phyloP scores from a whole-genome alignment of 2,888 invertebrate species.

The Cheilosia scutellata region DNA sequence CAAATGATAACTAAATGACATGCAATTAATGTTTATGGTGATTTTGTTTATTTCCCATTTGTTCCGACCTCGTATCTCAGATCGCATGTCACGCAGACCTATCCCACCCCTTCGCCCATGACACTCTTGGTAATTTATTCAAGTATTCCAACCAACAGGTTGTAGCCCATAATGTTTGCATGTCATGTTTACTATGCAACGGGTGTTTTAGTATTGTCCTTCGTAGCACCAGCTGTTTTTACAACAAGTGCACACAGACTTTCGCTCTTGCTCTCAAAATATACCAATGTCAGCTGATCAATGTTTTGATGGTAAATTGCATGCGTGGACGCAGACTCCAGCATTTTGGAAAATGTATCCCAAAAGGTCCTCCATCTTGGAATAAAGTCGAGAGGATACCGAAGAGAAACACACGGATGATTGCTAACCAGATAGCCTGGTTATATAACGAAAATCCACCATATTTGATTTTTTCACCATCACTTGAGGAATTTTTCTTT shows the following conservation, averaged over 20 bases:
- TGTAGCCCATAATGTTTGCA: constrained; percentile 26
- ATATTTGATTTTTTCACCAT: constrained; percentile 65
- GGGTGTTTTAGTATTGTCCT: constrained; percentile 41
- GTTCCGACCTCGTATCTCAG: constrained; percentile 5
- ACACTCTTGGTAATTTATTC: constrained; percentile 46
- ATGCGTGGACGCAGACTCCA: constrained; percentile 71
- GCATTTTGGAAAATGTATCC: constrained; percentile 58
- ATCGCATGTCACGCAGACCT: constrained; percentile 60
- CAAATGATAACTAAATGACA: constrained; percentile 60
- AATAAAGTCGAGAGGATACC: constrained; percentile 62
- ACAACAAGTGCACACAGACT: constrained; percentile 28
- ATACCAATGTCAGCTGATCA: constrained; percentile 60
- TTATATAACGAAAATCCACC: constrained; percentile 70
- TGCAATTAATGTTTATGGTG: constrained; percentile 58
- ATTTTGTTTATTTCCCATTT: constrained; percentile 35
- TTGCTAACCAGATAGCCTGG: constrained; percentile 50
- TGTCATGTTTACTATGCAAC: constrained; percentile 27
- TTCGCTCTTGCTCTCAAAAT: constrained; percentile 3
- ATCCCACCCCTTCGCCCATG: not conserved
- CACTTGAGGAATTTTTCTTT: constrained; percentile 28
- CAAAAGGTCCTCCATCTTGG: constrained; percentile 73
- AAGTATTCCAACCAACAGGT: constrained; percentile 62
- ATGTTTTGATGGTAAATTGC: constrained; percentile 61
- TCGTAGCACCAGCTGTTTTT: constrained; percentile 35
- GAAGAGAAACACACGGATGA: constrained; percentile 53